Evolutionary conservation across 2,113 vertebrate genomes (phyloP).

Genomic region (Gopherus evgoodei): DNA sequence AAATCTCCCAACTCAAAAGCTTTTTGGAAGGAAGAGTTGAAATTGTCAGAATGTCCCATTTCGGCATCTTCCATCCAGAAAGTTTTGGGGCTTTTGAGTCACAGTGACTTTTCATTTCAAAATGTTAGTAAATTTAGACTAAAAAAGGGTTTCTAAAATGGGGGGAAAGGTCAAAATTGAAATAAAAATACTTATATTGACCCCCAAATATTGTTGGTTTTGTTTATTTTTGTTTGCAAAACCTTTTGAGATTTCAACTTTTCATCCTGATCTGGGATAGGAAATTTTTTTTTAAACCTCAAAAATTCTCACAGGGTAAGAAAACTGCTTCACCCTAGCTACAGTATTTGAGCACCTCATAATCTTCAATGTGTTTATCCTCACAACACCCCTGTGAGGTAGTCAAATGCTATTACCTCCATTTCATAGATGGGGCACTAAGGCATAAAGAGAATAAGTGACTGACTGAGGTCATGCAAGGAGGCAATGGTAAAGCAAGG

Average conservation of each 20-base stretch:
- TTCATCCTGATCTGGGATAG: background rate
- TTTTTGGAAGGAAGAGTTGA: too few relatives aligned
- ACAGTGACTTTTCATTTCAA: background rate
- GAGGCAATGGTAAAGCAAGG: too few relatives aligned
- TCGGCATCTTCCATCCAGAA: background rate
- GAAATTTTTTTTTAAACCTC: background rate
- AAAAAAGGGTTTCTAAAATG: background rate
- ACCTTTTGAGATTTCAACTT: background rate
- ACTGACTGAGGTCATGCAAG: too few relatives aligned
- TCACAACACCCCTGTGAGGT: too few relatives aligned
- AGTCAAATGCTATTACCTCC: too few relatives aligned
- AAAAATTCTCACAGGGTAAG: background rate
- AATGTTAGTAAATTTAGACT: background rate
- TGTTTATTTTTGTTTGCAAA: background rate
- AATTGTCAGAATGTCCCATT: background rate
- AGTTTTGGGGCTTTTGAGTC: background rate
- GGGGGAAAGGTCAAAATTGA: background rate
- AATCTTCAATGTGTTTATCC: too few relatives aligned
- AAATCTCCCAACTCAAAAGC: too few relatives aligned
- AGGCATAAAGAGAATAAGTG: too few relatives aligned
- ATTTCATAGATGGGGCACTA: too few relatives aligned
- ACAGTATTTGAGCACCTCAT: background rate
- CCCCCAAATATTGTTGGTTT: background rate
- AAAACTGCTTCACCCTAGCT: background rate
- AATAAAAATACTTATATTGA: background rate